Evolutionary conservation across 2,888 invertebrate species (phyloP).

Genomic region (Microplitis deprimator): DNA sequence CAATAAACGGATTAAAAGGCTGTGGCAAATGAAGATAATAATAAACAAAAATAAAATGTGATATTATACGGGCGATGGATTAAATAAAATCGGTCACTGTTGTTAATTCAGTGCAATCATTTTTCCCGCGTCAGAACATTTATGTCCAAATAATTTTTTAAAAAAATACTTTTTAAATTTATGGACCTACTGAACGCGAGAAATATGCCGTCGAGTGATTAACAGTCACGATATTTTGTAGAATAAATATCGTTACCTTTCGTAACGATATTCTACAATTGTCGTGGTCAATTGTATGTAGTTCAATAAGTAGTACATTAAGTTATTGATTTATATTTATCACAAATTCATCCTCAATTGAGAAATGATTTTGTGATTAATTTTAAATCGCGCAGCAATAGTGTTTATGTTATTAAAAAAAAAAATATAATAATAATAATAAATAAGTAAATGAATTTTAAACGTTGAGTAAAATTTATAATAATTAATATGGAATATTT

Average conservation of each 20-base stretch:
- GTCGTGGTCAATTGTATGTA: conserved; percentile 34
- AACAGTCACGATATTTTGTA: conserved; percentile 25
- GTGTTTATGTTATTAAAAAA: not conserved
- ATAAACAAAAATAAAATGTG: not conserved
- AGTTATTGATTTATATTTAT: conserved; percentile 35
- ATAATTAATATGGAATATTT: conserved; percentile 36
- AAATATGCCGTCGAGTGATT: conserved; percentile 24
- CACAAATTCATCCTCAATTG: conserved; percentile 16
- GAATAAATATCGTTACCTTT: conserved; percentile 18
- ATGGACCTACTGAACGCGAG: not conserved
- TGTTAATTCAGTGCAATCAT: conserved; percentile 42
- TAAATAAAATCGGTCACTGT: conserved; percentile 33
- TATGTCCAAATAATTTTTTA: conserved; percentile 40
- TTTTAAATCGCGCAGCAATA: not conserved
- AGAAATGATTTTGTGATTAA: conserved; percentile 12
- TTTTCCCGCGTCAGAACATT: conserved; percentile 30
- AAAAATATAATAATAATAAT: not conserved
- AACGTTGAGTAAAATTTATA: conserved; percentile 6
- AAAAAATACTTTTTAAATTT: conserved; percentile 10
- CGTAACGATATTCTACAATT: conserved; percentile 22
- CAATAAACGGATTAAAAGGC: not conserved
- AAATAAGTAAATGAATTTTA: conserved; percentile 11
- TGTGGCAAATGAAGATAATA: not conserved
- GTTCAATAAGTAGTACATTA: conserved; percentile 27
- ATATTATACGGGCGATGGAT: conserved; percentile 16